Evolutionary conservation across 2,113 vertebrate genomes (phyloP).

Genomic region (Paramisgurnus dabryanus): DNA sequence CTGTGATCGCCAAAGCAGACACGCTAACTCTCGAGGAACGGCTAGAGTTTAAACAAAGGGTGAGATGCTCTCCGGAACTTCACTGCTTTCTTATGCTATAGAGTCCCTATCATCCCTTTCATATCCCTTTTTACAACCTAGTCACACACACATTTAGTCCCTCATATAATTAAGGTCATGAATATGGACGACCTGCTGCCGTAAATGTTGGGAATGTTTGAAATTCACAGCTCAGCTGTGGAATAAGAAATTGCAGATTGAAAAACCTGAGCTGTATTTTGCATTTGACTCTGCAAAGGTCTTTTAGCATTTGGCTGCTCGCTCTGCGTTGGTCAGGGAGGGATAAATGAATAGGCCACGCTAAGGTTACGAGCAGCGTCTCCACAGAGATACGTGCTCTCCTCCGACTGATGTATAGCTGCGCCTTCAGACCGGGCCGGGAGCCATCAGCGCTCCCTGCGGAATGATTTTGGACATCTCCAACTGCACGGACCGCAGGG

Average conservation of each 20-base stretch:
- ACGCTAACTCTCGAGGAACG: slow-evolving; percentile 87
- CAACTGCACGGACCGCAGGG: slow-evolving; percentile 22
- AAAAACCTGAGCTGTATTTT: slow-evolving; percentile 27
- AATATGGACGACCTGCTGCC: slow-evolving; percentile 41
- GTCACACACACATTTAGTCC: slow-evolving; percentile 3
- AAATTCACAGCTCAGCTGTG: slow-evolving; percentile 43
- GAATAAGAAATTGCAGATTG: background rate
- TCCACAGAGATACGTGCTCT: background rate
- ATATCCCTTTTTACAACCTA: background rate
- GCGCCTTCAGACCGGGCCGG: slow-evolving; percentile 29
- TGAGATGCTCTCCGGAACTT: slow-evolving; percentile 61
- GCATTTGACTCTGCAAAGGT: slow-evolving; percentile 11
- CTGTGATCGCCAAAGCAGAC: slow-evolving; percentile 87
- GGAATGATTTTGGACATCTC: slow-evolving; percentile 29
- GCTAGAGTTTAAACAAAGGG: slow-evolving; percentile 84
- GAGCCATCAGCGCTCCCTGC: slow-evolving; percentile 32
- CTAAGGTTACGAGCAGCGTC: slow-evolving; percentile 26
- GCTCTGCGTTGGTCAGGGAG: background rate
- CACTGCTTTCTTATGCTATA: background rate
- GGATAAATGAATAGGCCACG: slow-evolving; percentile 32
- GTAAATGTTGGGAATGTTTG: slow-evolving; percentile 21
- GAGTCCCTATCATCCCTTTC: background rate
- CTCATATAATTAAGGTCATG: slow-evolving; percentile 42
- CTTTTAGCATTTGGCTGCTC: slow-evolving; percentile 7
- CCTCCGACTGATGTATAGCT: slow-evolving; percentile 37